These are phyloP conservation scores for Marisa cornuarietis DNA, from an alignment of 1,140 invertebrate genomes.

Conservation along the genomic window DNA sequence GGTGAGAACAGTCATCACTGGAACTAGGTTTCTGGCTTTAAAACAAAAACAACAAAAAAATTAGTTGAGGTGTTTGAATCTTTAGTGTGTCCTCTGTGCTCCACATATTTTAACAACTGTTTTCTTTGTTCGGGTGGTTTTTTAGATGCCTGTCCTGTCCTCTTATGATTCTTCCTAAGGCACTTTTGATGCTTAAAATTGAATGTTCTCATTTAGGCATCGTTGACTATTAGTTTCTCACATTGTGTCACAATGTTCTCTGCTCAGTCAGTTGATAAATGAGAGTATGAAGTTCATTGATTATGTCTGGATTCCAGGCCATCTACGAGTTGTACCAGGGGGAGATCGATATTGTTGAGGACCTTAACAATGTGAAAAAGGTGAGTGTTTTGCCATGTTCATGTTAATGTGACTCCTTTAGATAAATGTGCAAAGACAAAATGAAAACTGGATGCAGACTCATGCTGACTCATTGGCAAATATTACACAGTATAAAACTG, in stretches of 20 bases:
- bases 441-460: too few relatives aligned
- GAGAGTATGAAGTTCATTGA: not conserved
- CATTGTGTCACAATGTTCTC: too few relatives aligned
- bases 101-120: not conserved
- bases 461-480: too few relatives aligned
- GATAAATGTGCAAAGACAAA: too few relatives aligned
- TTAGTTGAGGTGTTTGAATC: conserved; percentile 8
- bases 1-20: conserved; percentile 27
- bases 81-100: not conserved
- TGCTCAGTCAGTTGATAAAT: not conserved
- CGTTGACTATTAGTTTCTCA: too few relatives aligned
- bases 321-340: conserved; percentile 71
- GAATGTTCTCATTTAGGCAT: too few relatives aligned
- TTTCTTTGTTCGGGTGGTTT: not conserved
- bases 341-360: conserved; percentile 70
- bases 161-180: not conserved
- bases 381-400: conserved; percentile 40
- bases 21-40: not conserved
- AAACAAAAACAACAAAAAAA: too few relatives aligned
- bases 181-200: too few relatives aligned
- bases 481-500: too few relatives aligned
- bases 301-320: conserved; percentile 43
- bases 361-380: conserved; percentile 67
- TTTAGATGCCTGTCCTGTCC: not conserved
- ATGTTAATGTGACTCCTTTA: not conserved